Base-by-base conservation (phyloP, 2,797 vertebrate species). In the Chloroceryle amazona region DNA sequence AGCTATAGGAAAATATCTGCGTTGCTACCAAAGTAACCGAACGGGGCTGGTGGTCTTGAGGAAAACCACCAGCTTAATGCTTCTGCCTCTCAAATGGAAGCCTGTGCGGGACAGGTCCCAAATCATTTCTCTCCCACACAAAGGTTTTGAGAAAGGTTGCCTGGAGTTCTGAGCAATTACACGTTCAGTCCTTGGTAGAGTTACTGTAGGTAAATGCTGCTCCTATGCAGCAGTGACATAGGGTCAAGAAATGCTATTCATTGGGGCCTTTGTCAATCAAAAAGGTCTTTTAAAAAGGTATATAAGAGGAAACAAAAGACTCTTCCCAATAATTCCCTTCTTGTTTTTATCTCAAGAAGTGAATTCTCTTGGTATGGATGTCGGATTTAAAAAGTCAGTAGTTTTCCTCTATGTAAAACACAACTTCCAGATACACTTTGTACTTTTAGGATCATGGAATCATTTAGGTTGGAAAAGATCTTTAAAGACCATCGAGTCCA, bases 31-130 rank as follows among this genome's bases (percentile, higher is more conserved):
- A 86, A 75, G 29, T 39, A 82, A 84, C 11, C 3, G 4, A 89
- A 73, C 28, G 13, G 46, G 39, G 41, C 39, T 80, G 42, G 22
- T 73, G 42, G 66, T 60, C 86, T 75, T 74, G 0, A 41, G 49
- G 51, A 86, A 89, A 94, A 75, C 29, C n/a, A n/a, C n/a, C n/a
- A n/a, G n/a, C 31, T 82, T 90, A 86, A 65, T 68, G 49, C 16
- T 63, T 86, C 60, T 51, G 41, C 78, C 70, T 81, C 52, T 73
- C 31, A 80, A 60, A 55, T 18, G 4, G 46, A 81, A 73, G 25
- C n/a, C 65, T n/a, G n/a, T 39, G 51, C 28, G 74, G 46, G 41
- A 78, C 37, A 57, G 33, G 39, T 35, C 49, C 28, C 29, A 71
- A 9, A 61, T 25, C n/a, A 82, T 35, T 88, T 72, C 33, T 68